Evolutionary conservation across 2,888 invertebrate species (phyloP).

Genomic region (Sussaba pulchella): DNA sequence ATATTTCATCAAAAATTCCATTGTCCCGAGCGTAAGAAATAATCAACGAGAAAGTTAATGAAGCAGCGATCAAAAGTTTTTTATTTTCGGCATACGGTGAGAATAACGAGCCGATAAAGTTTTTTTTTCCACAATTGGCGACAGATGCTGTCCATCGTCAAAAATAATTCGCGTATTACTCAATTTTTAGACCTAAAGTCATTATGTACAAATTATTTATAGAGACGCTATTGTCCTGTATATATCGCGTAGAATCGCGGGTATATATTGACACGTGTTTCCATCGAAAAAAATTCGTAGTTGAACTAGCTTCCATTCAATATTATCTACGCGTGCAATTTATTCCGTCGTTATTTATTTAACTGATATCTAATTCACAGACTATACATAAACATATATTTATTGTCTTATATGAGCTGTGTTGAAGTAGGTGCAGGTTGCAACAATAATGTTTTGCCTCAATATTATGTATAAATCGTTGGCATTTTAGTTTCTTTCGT

Average conservation of each 20-base stretch:
- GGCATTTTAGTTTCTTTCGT: background rate
- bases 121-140: background rate
- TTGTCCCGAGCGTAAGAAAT: background rate
- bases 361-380: constrained; percentile 32
- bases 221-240: constrained; percentile 28
- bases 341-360: constrained; percentile 61
- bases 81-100: background rate
- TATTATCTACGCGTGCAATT: constrained; percentile 65
- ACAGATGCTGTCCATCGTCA: constrained; percentile 8
- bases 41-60: constrained; percentile 1
- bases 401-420: constrained; percentile 23
- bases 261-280: constrained; percentile 47
- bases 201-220: constrained; percentile 58
- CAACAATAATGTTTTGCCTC: constrained; percentile 27
- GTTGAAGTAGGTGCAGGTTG: constrained; percentile 5
- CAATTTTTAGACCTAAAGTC: constrained; percentile 36
- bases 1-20: background rate
- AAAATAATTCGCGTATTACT: constrained; percentile 14
- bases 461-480: constrained; percentile 32
- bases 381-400: constrained; percentile 41
- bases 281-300: constrained; percentile 43
- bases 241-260: constrained; percentile 41
- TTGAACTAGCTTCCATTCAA: constrained; percentile 46
- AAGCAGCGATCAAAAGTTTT: background rate
- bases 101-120: no score